phyloP scores from a whole-genome alignment of 2,888 invertebrate species.

The Euzetes globulus region DNA sequence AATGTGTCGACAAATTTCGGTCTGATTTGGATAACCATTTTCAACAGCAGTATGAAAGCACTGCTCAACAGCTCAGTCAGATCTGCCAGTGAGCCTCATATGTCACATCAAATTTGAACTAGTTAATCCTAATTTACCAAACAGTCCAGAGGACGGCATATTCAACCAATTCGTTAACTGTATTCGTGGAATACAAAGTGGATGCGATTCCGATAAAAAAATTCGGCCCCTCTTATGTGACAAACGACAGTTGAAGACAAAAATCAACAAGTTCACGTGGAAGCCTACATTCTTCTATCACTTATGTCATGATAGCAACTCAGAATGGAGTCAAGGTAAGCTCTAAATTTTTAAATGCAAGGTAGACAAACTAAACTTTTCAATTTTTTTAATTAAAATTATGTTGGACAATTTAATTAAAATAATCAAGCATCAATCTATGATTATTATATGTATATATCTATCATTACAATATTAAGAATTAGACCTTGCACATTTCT shows the following conservation, averaged over 20 bases:
- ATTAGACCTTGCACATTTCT: not conserved
- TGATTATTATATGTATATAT: no score
- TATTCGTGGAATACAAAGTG: not conserved
- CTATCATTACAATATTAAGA: no score
- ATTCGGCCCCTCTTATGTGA: conserved; percentile 1
- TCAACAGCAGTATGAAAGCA: not conserved
- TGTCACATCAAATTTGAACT: not conserved
- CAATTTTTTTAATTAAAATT: no score
- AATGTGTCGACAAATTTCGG: not conserved
- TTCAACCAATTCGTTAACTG: conserved; percentile 24
- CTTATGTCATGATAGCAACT: conserved; percentile 8
- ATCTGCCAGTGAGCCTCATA: not conserved
- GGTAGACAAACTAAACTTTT: no score
- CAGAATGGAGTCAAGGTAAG: not conserved
- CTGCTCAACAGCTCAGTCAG: not conserved
- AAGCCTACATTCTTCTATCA: conserved; percentile 23
- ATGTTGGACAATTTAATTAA: no score
- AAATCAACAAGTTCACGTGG: conserved; percentile 17
- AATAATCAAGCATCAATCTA: no score
- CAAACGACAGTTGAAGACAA: conserved; percentile 13
- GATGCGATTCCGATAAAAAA: not conserved
- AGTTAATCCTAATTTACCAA: not conserved
- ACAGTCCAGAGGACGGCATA: not conserved
- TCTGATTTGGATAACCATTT: not conserved
- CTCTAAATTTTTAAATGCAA: no score